Evolutionary conservation across 2,797 vertebrate genomes (phyloP).

Genomic region (Denticeps clupeoides): DNA sequence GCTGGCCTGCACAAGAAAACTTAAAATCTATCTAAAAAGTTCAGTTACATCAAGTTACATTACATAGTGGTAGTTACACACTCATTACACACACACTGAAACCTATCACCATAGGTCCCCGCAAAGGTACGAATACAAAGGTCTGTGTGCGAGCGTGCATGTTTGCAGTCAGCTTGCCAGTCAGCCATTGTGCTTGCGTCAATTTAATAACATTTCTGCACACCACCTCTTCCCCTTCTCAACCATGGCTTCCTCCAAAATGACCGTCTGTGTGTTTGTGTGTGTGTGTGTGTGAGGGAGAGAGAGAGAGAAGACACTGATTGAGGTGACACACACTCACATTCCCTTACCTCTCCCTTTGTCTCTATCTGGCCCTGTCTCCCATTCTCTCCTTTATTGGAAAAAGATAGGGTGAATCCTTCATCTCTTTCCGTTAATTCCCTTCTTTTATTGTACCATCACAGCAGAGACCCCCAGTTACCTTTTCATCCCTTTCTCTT

Average conservation of each 20-base stretch:
- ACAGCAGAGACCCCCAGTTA: no score
- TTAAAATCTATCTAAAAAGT: no score
- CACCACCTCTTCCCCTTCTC: no score
- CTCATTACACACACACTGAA: no score
- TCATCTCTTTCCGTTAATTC: slow-evolving; percentile 61
- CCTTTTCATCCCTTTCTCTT: neutral
- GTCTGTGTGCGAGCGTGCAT: neutral
- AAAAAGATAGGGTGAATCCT: slow-evolving; percentile 60
- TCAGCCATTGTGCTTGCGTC: slow-evolving; percentile 59
- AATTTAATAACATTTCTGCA: slow-evolving; percentile 61
- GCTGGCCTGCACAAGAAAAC: no score
- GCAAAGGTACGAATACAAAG: slow-evolving; percentile 14
- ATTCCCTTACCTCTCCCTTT: slow-evolving; percentile 35
- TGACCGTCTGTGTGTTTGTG: slow-evolving; percentile 22
- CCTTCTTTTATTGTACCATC: slow-evolving; percentile 48
- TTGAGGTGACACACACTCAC: slow-evolving; percentile 27
- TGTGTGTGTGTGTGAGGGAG: slow-evolving; percentile 15
- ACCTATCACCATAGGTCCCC: no score
- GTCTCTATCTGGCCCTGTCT: slow-evolving; percentile 39
- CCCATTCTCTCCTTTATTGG: slow-evolving; percentile 58
- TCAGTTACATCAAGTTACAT: no score
- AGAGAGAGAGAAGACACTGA: slow-evolving; percentile 6
- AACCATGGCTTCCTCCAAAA: slow-evolving; percentile 51
- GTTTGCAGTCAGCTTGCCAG: slow-evolving; percentile 45
- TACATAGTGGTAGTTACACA: no score